Evolutionary conservation across 2,113 vertebrate genomes (phyloP), one percentile per base, ranked within the genome.

Genomic region (Nyctereutes procyonoides): DNA sequence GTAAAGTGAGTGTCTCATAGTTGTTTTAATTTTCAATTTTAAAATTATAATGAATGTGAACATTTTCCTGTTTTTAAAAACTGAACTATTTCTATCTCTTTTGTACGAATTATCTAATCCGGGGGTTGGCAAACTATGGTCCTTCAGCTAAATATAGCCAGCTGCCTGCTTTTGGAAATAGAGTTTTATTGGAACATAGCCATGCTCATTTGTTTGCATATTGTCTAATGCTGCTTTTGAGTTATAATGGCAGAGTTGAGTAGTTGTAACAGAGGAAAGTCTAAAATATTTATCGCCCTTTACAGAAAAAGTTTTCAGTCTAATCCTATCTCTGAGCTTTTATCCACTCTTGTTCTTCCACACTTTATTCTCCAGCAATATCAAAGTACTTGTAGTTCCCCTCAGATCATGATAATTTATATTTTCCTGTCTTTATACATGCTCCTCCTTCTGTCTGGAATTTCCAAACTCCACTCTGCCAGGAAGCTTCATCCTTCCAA

Each of bases 1-100:
- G 5, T 19, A 20, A 85, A 73, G 58, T 51, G 43, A 38, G 16
- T 53, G 48, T 67, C 43, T 83, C 83, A 30, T 35, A 56, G 43
- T 51, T 92, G 17, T 69, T 84, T 94, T 71, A 58, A 82, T 87
- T 90, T 95, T 92, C 28, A 90, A 16, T 93, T 84, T 81, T 83
- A 79, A 97, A 89, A 93, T 76, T 16, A n/a, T 60, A 76, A 87
- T 17, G 16, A 63, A 87, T 90, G 53, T 83, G 30, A 90, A 73
- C 35, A 55, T 60, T 73, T 74, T 53, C 32, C 22, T 7, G 28
- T 74, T 83, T 87, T 76, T 43, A n/a, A 82, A 87, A 58, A 62
- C 4, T 17, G 10, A 91, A 38, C 8, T 84, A 60, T 83, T 87
- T 89, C n/a, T 77, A 16, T 30, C 20, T 79, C 24, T 93, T 90